Base-by-base conservation (phyloP, 1,140 invertebrate genomes). In the Phocides pigmalion region DNA sequence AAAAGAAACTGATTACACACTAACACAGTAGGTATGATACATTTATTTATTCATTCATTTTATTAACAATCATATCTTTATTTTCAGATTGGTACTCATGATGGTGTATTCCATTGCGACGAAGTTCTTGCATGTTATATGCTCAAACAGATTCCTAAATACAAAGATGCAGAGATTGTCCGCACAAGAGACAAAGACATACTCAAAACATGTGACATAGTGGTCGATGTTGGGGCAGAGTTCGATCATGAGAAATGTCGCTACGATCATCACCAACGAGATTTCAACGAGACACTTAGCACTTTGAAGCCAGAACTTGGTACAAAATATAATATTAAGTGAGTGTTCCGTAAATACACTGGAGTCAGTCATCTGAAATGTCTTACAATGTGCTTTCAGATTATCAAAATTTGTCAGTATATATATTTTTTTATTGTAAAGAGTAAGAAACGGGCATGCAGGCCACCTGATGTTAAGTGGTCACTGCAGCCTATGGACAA, bases 241-340 rank as follows among this genome's bases (percentile, higher is more conserved):
- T 99, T 96, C 91, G 94, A 99, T 92, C 95, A 95, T 47, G 82
- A 89, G 1, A 95, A 80, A 44, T 93, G 96, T 64, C 93, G 96
- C 75, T 99, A 96, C 92, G 99, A 99, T 92, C 99, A 99, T 92
- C 99, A 99, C 88, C 98, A 99, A 91, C 94, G 94, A 89, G 93
- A 93, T 32, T 95, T 95, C 64, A 89, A 83, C 47, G 92, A 94
- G 59, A 94, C 94, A 0, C 78, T 95, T 3, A 93, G 92, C 37
- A 87, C 90, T 0, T 49, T 95, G n/a, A 79, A 85, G 1, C 93
- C 94, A 0, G 92, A 94, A 17, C 62, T 93, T 12, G 82, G 83
- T 9, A 78, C 90, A n/a, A 82, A 92, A 8, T 93, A 89, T 59
- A 89, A 93, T 62, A 93, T 94, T 17, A 93, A 92, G 93, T 93